Base-by-base conservation (phyloP, 2,797 vertebrate genomes). In the Characodon lateralis region DNA sequence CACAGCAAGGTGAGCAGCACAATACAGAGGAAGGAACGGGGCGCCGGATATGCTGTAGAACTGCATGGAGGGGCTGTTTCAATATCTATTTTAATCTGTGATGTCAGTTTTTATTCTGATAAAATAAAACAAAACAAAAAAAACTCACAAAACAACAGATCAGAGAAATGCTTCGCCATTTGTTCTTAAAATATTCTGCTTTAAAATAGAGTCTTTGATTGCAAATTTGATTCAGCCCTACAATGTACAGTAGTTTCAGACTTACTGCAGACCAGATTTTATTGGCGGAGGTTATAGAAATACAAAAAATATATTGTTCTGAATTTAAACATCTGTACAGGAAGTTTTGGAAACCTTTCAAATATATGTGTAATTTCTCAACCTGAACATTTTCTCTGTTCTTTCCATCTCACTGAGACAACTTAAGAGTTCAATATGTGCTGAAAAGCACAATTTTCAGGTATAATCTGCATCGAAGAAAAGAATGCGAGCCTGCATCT, bases 1-100 rank as follows among this genome's bases (percentile, higher is more conserved):
- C 86, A 84, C 82, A 85, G 86, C 88, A 76, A 83, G 82, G 78
- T 87, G 72, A 75, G 86, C 87, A 82, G 83, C 88, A 78, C 78
- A 46, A 79, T 83, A 85, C 80, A 84, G 85, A 92, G 88, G 66
- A 70, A 26, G 85, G 50, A 86, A 87, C 74, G 83, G 83, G 55
- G 81, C 85, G 85, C 81, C 12, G 74, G 53, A 65, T 78, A 65
- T 68, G 84, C 88, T 71, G 80, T 48, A 75, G 91, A 85, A 90
- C 89, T 68, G 74, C 85, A 85, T 88, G 85, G 83, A 31, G 41
- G 87, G 84, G 79, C 51, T 66, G 72, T 76, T 72, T 61, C 0
- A 75, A 72, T n/a, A 59, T 80, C 13, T 5, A 55, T 59, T 63
- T 58, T 4, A 70, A 26, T 16, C 41, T 8, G 39, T 14, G 50